phyloP scores from a whole-genome alignment of 2,888 invertebrate species.

The Omphaloscelis lunosa region DNA sequence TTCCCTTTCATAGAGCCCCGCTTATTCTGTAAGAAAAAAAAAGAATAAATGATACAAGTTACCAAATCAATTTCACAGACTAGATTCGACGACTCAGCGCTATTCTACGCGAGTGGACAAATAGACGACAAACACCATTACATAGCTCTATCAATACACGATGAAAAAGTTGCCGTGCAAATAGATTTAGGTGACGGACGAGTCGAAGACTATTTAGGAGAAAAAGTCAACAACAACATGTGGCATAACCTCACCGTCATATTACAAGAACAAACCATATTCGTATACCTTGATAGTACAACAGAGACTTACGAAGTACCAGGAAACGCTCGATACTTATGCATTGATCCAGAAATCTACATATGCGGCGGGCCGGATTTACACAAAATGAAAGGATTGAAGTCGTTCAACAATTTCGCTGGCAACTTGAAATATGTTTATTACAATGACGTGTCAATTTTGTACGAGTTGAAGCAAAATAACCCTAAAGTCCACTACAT shows the following conservation, averaged over 20 bases:
- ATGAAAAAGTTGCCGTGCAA: constrained; percentile 95
- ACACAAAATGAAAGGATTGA: constrained; percentile 95
- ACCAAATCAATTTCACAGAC: constrained; percentile 91
- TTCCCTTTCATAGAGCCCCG: constrained; percentile 23
- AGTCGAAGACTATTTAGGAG: constrained; percentile 92
- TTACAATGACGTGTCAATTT: constrained; percentile 97
- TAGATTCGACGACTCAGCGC: constrained; percentile 96
- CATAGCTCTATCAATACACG: constrained; percentile 96
- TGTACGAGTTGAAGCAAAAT: constrained; percentile 96
- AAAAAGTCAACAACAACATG: constrained; percentile 93
- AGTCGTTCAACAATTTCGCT: constrained; percentile 96
- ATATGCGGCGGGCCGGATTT: constrained; percentile 97
- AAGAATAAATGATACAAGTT: constrained; percentile 33
- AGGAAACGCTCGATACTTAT: constrained; percentile 92
- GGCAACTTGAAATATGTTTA: constrained; percentile 98
- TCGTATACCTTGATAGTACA: constrained; percentile 94
- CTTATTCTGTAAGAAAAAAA: constrained; percentile 34
- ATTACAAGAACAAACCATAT: constrained; percentile 94
- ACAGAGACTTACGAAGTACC: constrained; percentile 93
- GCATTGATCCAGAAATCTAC: constrained; percentile 98
- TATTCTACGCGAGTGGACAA: constrained; percentile 98
- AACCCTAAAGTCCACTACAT: constrained; percentile 96
- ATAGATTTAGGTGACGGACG: constrained; percentile 96
- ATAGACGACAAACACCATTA: constrained; percentile 97
- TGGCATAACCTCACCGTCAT: constrained; percentile 98